Conservation (phyloP, 23 tunicate genomes). For the Diplosoma virens region DNA sequence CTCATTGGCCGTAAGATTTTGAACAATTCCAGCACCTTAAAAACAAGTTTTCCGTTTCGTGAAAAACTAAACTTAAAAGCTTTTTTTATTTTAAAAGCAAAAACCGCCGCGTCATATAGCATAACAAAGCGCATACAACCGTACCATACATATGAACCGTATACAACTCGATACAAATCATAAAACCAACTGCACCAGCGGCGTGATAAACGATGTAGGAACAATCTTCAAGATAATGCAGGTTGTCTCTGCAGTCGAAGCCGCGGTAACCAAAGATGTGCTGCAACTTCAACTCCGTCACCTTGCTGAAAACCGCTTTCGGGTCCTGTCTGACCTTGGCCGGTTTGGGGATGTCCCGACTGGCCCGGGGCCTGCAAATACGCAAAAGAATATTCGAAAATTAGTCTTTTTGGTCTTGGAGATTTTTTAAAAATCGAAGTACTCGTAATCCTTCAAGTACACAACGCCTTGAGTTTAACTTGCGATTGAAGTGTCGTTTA, state of each 20-base stretch:
- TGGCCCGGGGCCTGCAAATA: constrained; percentile 44
- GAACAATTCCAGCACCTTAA: constrained; percentile 89
- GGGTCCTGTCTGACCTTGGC: constrained; percentile 21
- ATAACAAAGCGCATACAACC: too few species aligned
- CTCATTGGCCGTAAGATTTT: constrained; percentile 44
- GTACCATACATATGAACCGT: too few species aligned
- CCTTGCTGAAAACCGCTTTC: constrained; percentile 25
- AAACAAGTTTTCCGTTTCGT: background rate
- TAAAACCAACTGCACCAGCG: too few species aligned
- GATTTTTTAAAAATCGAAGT: background rate
- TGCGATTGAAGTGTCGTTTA: too few species aligned
- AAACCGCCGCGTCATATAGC: background rate
- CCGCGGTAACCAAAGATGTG: constrained; percentile 99
- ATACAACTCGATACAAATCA: too few species aligned
- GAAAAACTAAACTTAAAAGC: too few species aligned
- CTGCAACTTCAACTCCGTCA: constrained; percentile 58
- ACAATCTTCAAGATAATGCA: constrained; percentile 69
- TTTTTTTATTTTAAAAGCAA: too few species aligned
- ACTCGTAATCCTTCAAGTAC: background rate
- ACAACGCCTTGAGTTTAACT: too few species aligned
- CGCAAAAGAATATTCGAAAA: background rate
- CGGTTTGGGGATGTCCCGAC: constrained; percentile 49
- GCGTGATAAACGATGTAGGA: constrained; percentile 85
- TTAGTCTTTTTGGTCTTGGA: background rate
- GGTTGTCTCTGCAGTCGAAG: constrained; percentile 92